Base-by-base conservation (phyloP, 2,113 vertebrate species). In the Syngnathus typhle region DNA sequence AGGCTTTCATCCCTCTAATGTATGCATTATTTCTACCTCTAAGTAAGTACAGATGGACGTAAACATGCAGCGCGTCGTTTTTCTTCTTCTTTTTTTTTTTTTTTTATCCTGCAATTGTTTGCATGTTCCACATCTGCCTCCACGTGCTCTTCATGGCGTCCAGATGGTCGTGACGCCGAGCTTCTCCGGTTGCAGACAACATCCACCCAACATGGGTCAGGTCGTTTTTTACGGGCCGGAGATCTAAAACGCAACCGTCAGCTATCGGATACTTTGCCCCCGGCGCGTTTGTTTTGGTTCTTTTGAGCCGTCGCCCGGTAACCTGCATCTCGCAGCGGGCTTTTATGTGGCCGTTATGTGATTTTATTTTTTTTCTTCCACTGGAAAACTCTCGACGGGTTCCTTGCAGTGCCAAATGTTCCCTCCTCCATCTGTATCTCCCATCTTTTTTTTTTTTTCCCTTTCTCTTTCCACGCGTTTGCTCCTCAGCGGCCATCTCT, bases 121-220 rank as follows among this genome's bases (percentile, higher is more conserved):
- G 44, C 27, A 36, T 58, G 73, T 62, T 55, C 5, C 81, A 81
- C 85, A 83, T 85, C 75, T 83, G 82, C 70, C 76, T 78, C 72
- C 65, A 73, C 73, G 73, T 70, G 84, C 3, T 58, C 51, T 37
- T 12, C 6, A 10, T 19, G 60, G 61, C 65, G 68, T 69, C 82
- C 87, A 85, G 84, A 83, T 87, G 85, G 76, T 72, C 27, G 5
- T 60, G 67, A 9, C 49, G 16, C 49, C 7, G 18, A n/a, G 18
- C 69, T 37, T 75, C 69, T 85, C 65, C 52, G 64, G 67, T 81
- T 81, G 76, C 77, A 67, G 36, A 1, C 58, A 7, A 21, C 8
- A 41, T 69, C 38, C 71, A 70, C 77, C 36, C 72, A 66, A 68
- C 41, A 32, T 9, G n/a, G 55, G 63, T 75, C 66, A 27, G 15